Evolutionary conservation across 2,113 vertebrate species (phyloP).

Genomic region (Climacteris rufus): DNA sequence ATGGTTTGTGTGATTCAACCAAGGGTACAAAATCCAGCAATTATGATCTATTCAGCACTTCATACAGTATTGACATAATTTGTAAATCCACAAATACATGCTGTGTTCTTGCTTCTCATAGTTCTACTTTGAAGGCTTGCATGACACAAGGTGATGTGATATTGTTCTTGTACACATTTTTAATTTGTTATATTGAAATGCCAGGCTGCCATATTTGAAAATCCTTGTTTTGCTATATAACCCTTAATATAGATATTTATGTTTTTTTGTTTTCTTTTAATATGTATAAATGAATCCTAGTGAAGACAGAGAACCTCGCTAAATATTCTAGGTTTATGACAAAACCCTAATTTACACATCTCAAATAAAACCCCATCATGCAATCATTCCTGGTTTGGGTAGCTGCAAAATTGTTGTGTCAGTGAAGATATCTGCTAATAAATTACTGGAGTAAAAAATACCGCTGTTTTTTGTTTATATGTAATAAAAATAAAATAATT

Average conservation of each 20-base stretch:
- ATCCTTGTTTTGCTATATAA: neutral
- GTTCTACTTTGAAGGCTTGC: neutral
- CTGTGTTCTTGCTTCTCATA: neutral
- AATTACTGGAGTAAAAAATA: slow-evolving; percentile 27
- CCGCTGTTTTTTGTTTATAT: slow-evolving; percentile 39
- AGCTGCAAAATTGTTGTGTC: slow-evolving; percentile 31
- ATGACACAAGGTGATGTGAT: neutral
- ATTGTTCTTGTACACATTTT: neutral
- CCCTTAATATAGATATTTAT: neutral
- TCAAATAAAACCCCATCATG: neutral
- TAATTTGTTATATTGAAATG: neutral
- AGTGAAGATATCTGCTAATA: slow-evolving; percentile 27
- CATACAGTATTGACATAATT: neutral
- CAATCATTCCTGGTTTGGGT: neutral
- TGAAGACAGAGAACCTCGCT: neutral
- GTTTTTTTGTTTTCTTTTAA: neutral
- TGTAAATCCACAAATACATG: neutral
- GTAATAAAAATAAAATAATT: slow-evolving; percentile 41
- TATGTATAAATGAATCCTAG: neutral
- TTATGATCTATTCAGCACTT: neutral
- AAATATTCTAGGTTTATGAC: neutral
- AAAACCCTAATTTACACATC: slow-evolving; percentile 17
- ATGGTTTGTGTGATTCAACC: neutral
- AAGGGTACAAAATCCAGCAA: neutral
- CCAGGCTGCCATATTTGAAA: neutral